phyloP scores from a whole-genome alignment of 2,888 invertebrate genomes.

The Ochropleura leucogaster region DNA sequence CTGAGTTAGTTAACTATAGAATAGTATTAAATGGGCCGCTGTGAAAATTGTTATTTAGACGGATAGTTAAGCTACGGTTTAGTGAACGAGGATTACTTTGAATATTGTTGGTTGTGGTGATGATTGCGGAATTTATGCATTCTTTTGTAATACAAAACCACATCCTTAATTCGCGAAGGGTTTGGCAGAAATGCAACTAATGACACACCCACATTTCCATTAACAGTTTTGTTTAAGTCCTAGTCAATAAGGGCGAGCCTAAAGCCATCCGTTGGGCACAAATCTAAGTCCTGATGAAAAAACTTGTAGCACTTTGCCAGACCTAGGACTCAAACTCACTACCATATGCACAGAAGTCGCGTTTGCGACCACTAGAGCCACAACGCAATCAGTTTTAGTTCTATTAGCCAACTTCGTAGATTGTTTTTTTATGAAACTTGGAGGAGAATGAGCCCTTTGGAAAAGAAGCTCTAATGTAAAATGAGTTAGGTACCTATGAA shows the following conservation, averaged over 20 bases:
- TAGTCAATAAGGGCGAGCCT: too few relatives aligned
- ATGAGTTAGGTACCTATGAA: background rate
- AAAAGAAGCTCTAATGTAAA: background rate
- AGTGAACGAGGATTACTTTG: background rate
- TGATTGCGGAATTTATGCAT: background rate
- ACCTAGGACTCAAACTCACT: too few relatives aligned
- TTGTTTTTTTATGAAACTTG: background rate
- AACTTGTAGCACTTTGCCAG: too few relatives aligned
- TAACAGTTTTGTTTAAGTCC: too few relatives aligned
- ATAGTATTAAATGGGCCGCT: constrained; percentile 67
- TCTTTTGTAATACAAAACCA: too few relatives aligned
- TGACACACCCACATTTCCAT: too few relatives aligned
- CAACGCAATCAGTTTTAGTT: background rate
- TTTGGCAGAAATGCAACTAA: too few relatives aligned
- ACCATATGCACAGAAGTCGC: too few relatives aligned
- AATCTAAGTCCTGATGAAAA: too few relatives aligned
- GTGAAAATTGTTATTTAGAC: constrained; percentile 66
- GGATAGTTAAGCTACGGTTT: constrained; percentile 12
- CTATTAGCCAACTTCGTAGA: background rate
- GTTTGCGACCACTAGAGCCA: too few relatives aligned
- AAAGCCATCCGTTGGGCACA: too few relatives aligned
- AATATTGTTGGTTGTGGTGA: background rate
- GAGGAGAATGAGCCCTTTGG: background rate
- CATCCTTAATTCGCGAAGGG: too few relatives aligned
- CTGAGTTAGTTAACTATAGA: constrained; percentile 71